phyloP scores from a whole-genome alignment of 2,888 invertebrate species.

The Drosophila siamana region DNA sequence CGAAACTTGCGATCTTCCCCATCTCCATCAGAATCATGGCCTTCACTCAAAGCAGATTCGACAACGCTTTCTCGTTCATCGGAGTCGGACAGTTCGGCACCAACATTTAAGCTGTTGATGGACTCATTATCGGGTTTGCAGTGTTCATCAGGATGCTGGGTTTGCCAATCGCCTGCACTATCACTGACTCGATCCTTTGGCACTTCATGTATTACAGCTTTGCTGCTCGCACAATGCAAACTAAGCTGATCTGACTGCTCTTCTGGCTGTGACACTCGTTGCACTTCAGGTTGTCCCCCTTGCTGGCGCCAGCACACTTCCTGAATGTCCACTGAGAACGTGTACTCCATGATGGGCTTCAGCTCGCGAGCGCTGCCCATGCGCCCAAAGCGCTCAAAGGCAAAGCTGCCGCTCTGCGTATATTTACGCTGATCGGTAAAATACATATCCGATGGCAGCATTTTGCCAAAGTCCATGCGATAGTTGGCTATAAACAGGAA shows the following conservation, averaged over 20 bases:
- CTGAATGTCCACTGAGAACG: slow-evolving; percentile 69
- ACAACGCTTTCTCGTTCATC: slow-evolving; percentile 29
- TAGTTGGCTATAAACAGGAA: slow-evolving; percentile 65
- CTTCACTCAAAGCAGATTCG: slow-evolving; percentile 2
- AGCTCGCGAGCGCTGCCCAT: slow-evolving; percentile 50
- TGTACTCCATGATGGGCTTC: slow-evolving; percentile 77
- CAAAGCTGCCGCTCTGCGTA: slow-evolving; percentile 53
- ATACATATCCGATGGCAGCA: slow-evolving; percentile 68
- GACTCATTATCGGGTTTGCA: slow-evolving; percentile 17
- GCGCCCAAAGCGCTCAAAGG: slow-evolving; percentile 67
- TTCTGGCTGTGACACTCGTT: neutral
- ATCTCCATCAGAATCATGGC: neutral
- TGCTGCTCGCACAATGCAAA: slow-evolving; percentile 24
- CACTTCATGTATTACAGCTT: slow-evolving; percentile 32
- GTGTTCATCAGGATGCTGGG: neutral
- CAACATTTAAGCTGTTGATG: slow-evolving; percentile 51
- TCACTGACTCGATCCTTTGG: slow-evolving; percentile 35
- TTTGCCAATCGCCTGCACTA: slow-evolving; percentile 4
- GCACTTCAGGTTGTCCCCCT: neutral
- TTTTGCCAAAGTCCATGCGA: slow-evolving; percentile 71
- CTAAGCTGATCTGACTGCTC: slow-evolving; percentile 13
- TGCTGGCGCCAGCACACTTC: slow-evolving; percentile 48
- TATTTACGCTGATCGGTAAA: slow-evolving; percentile 52
- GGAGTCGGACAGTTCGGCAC: slow-evolving; percentile 57
- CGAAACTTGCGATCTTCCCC: neutral